phyloP scores from a whole-genome alignment of 2,797 vertebrate genomes.

The Fistularia tabacaria region DNA sequence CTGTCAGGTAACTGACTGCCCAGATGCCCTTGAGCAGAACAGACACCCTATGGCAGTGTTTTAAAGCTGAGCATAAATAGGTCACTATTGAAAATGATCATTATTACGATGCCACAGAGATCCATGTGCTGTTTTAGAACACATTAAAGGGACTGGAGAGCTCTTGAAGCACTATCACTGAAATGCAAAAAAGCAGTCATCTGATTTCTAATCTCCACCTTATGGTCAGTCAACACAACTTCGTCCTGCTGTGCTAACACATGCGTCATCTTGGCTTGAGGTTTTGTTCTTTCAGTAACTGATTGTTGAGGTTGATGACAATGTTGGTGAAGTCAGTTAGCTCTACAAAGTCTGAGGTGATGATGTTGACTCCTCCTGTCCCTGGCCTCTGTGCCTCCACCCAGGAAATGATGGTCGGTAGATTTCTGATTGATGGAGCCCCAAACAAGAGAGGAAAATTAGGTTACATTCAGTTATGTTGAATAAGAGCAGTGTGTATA shows the following conservation, averaged over 20 bases:
- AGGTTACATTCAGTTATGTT: background rate
- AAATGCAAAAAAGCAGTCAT: background rate
- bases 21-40: too few relatives aligned
- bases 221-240: background rate
- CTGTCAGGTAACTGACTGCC: too few relatives aligned
- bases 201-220: slow-evolving; percentile 3
- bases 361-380: slow-evolving; percentile 89
- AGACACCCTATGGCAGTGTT: too few relatives aligned
- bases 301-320: slow-evolving; percentile 89
- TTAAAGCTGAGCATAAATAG: too few relatives aligned
- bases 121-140: background rate
- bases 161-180: background rate
- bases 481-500: background rate
- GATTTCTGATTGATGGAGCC: slow-evolving; percentile 76
- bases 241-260: background rate
- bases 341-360: slow-evolving; percentile 98
- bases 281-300: slow-evolving; percentile 73
- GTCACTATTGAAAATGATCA: too few relatives aligned
- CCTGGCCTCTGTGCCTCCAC: slow-evolving; percentile 90
- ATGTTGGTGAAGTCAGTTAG: slow-evolving; percentile 92
- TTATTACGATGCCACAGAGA: too few relatives aligned
- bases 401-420: slow-evolving; percentile 93
- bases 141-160: background rate
- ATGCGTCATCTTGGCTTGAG: slow-evolving; percentile 56
- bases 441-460: slow-evolving; percentile 5